Conservation (phyloP, 37 sponge, comb jelly and placozoan genomes). For the Eunapius fragilis region DNA sequence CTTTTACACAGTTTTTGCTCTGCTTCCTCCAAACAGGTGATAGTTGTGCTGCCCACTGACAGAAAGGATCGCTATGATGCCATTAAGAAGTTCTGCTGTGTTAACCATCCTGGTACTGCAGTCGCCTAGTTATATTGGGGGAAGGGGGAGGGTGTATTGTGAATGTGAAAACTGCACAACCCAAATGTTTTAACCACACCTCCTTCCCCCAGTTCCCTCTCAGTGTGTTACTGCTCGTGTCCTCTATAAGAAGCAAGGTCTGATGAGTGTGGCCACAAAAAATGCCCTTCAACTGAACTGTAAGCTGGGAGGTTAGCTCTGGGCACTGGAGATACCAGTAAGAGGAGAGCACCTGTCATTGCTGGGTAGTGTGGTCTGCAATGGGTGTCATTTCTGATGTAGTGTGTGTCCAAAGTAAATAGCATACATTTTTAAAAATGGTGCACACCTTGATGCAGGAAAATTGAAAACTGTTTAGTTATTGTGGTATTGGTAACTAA, state of each 20-base stretch:
- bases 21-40: conserved; percentile 54
- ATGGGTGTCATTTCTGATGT: no score
- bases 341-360: background rate
- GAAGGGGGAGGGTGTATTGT: background rate
- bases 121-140: background rate
- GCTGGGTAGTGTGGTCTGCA: background rate
- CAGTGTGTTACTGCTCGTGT: conserved; percentile 79
- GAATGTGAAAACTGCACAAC: no score
- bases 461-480: no score
- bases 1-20: no score
- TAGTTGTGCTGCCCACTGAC: conserved; percentile 78
- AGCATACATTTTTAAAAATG: no score
- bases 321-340: conserved; percentile 92
- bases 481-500: no score
- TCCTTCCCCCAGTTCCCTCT: conserved; percentile 65
- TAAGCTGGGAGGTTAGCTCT: conserved; percentile 94
- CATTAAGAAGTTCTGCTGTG: conserved; percentile 94
- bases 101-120: conserved; percentile 66
- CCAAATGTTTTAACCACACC: no score
- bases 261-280: conserved; percentile 96
- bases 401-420: no score
- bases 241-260: conserved; percentile 69
- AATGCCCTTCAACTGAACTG: conserved; percentile 93
- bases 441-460: no score
- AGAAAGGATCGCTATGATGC: conserved; percentile 95